Evolutionary conservation across 2,113 vertebrate species (phyloP).

Genomic region (Thunnus maccoyii): DNA sequence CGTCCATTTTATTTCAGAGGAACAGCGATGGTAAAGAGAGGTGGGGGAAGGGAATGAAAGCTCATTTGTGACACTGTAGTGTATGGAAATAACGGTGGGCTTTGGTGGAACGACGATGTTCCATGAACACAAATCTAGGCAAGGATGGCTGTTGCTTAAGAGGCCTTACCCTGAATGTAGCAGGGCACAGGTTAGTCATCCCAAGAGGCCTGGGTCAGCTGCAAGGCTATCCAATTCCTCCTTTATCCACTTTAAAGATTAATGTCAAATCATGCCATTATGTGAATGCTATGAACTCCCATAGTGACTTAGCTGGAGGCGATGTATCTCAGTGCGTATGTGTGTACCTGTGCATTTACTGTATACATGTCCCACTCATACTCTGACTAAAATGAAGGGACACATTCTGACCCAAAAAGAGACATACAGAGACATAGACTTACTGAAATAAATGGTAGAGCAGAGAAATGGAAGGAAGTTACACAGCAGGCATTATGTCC

Average conservation of each 20-base stretch:
- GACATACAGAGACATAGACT: background rate
- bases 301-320: slow-evolving; percentile 45
- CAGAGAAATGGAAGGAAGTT: slow-evolving; percentile 2
- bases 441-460: slow-evolving; percentile 2
- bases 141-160: slow-evolving; percentile 56
- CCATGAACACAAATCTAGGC: slow-evolving; percentile 48
- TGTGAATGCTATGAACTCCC: slow-evolving; percentile 60
- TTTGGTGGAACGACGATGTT: slow-evolving; percentile 35
- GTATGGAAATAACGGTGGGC: slow-evolving; percentile 32
- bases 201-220: slow-evolving; percentile 55
- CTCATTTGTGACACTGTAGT: slow-evolving; percentile 17
- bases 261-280: slow-evolving; percentile 68
- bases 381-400: slow-evolving; percentile 25
- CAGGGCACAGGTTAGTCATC: slow-evolving; percentile 48
- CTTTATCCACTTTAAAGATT: slow-evolving; percentile 77
- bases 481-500: background rate
- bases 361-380: background rate
- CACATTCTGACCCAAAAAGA: slow-evolving; percentile 15
- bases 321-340: background rate
- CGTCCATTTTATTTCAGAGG: slow-evolving; percentile 55
- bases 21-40: slow-evolving; percentile 14
- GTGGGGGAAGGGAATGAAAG: background rate
- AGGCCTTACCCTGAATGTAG: slow-evolving; percentile 33
- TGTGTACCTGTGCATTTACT: slow-evolving; percentile 26
- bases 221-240: slow-evolving; percentile 55